Evolutionary conservation across 1,140 invertebrate species (phyloP), one percentile per base, ranked within the genome.

Genomic region (Tetragnatha versicolor): DNA sequence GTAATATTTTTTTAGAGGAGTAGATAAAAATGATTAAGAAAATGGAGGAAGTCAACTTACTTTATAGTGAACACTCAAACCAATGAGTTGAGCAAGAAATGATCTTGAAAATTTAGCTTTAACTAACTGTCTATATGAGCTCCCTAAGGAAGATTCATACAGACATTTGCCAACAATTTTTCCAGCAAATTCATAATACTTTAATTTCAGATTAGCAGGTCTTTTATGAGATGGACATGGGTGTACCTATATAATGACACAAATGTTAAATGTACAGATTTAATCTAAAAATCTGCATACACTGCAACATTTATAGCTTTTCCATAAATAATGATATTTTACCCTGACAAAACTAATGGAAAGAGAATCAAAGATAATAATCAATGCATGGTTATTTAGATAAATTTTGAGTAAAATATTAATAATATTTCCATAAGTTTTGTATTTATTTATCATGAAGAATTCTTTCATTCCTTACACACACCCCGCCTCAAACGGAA

Each of bases 41-140:
- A 51, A 49, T 39, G 14, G 61, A n/a, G 17, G 49, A 17, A 14
- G 29, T 14, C 37, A 14, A 81, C 61, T 81, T 86, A 91, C 90
- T 87, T 95, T 96, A 83, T 96, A 97, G 87, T 96, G 93, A 31
- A 97, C 94, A 81, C 94, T 85, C 37, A 97, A 90, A 37, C 95
- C 96, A 83, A 97, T 97, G 53, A 97, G 90, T 88, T 97, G 95
- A 47, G 95, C 95, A 35, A 97, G 88, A 87, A 97, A 98, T n/a
- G 94, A 96, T 69, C 95, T 88, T 25, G 94, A 93, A 83, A 97
- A 96, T 80, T 93, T 88, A 0, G 95, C 95, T 75, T 94, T 90
- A 17, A 98, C 94, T 72, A 96, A 87, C 85, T 96, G 94, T 3
- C 94, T 82, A 87, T 96, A 96, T 12, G 91, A 91, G 29, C 93